These are phyloP conservation scores for Geophilus truncorum DNA, from an alignment of 2,888 invertebrate genomes.

Conservation along the genomic window DNA sequence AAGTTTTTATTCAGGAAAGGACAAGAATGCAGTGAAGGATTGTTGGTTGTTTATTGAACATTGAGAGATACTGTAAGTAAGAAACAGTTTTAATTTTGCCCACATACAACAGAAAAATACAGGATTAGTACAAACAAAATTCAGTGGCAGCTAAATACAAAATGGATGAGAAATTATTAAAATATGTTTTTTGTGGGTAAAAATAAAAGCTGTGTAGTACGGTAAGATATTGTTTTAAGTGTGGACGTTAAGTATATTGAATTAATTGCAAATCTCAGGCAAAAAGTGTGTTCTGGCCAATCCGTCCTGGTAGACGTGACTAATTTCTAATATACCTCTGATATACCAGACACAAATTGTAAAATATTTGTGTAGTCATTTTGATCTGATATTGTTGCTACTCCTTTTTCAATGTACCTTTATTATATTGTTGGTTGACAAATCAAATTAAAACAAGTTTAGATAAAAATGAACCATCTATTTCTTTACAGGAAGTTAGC, in stretches of 20 bases:
- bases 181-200: too few relatives aligned
- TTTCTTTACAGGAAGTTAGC: background rate
- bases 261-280: background rate
- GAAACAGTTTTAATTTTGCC: background rate
- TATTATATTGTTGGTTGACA: background rate
- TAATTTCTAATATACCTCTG: slow-evolving; percentile 1
- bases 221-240: background rate
- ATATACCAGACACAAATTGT: background rate
- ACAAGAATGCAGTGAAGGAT: background rate
- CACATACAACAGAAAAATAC: too few relatives aligned
- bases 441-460: background rate
- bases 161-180: too few relatives aligned
- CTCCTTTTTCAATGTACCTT: background rate
- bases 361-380: background rate
- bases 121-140: too few relatives aligned
- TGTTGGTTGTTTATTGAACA: background rate
- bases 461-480: background rate
- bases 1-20: background rate
- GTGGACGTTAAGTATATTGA: background rate
- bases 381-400: slow-evolving; percentile 5
- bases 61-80: background rate
- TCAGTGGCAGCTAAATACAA: too few relatives aligned
- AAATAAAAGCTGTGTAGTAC: too few relatives aligned
- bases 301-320: background rate
- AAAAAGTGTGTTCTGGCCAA: background rate